Conservation (phyloP, 2,113 vertebrate species). For the Gymnobelideus leadbeateri region DNA sequence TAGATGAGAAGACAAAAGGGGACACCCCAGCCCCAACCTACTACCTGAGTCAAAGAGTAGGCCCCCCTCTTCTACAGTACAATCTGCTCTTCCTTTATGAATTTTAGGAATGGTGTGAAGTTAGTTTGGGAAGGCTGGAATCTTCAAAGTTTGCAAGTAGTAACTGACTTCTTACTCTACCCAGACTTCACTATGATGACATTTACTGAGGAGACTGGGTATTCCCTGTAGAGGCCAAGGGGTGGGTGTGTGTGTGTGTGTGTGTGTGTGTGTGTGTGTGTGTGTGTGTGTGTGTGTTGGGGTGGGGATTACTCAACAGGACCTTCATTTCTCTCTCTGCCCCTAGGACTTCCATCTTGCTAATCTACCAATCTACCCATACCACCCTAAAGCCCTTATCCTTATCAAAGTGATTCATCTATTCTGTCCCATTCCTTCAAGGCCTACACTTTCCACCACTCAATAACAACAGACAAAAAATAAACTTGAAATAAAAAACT, state of each 20-base stretch:
- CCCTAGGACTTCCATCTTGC: not conserved
- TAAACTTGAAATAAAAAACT: not conserved
- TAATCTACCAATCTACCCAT: not conserved
- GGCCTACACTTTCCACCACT: not conserved
- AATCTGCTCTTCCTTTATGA: conserved; percentile 3
- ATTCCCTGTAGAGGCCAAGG: not conserved
- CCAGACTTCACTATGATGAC: not conserved
- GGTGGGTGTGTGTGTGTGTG: not conserved
- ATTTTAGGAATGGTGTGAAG: not conserved
- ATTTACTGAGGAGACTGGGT: not conserved
- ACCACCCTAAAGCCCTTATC: not conserved
- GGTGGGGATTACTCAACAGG: not conserved
- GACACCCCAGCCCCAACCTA: not conserved
- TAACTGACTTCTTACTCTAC: not conserved
- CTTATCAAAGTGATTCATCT: not conserved
- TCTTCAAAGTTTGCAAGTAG: conserved; percentile 1
- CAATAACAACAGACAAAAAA: not conserved
- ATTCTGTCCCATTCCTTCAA: not conserved
- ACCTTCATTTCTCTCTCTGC: not conserved
- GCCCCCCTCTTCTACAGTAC: not conserved
- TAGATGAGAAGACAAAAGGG: not conserved
- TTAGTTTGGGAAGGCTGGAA: not conserved
- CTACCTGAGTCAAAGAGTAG: not conserved
- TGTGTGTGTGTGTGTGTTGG: not conserved
- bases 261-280: not conserved